These are phyloP conservation scores for Arctocebus calabarensis DNA, from an alignment of 2,797 vertebrate genomes.

Conservation along the genomic window DNA sequence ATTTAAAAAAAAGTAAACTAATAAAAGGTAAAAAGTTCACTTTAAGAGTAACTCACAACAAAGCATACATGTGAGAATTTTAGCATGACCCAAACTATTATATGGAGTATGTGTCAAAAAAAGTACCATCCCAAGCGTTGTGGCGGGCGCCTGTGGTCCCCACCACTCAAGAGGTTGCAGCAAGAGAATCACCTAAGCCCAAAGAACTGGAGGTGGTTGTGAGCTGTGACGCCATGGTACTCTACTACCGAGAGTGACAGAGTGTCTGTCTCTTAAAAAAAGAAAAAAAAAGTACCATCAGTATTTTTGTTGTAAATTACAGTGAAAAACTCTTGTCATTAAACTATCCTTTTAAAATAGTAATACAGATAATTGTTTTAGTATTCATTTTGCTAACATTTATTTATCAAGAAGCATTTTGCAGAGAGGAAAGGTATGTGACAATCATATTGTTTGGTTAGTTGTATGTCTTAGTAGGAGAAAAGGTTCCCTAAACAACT, in stretches of 20 bases:
- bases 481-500: conserved; percentile 1
- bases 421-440: not conserved
- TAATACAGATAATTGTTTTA: not conserved
- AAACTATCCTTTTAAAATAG: not conserved
- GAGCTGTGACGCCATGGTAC: too few species aligned
- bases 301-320: not conserved
- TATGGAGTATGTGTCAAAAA: not conserved
- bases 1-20: not conserved
- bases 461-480: not conserved
- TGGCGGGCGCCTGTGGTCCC: too few species aligned
- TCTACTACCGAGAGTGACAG: too few species aligned
- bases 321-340: not conserved
- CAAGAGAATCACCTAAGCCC: too few species aligned
- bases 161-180: too few species aligned
- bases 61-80: not conserved
- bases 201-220: too few species aligned
- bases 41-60: not conserved
- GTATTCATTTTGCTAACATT: not conserved
- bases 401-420: not conserved
- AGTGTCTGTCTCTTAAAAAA: too few species aligned
- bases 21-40: not conserved
- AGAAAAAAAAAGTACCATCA: not conserved
- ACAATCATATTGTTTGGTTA: not conserved
- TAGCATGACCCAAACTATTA: not conserved
- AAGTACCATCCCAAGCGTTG: too few species aligned